phyloP scores from a whole-genome alignment of 2,888 invertebrate genomes.

The Phengaris alcon region DNA sequence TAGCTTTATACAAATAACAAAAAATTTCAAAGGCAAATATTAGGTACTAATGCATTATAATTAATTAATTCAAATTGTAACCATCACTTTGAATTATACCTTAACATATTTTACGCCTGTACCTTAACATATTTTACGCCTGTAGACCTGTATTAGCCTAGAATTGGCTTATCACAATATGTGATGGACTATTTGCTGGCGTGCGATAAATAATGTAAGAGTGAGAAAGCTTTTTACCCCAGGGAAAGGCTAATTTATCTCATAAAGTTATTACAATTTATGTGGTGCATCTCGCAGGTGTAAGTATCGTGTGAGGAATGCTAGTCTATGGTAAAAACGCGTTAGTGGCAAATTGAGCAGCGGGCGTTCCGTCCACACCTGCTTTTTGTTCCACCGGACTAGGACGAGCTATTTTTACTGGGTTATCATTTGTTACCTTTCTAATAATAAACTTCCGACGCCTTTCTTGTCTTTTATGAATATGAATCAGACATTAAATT shows the following conservation, averaged over 20 bases:
- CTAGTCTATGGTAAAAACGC: slow-evolving; percentile 37
- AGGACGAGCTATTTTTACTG: slow-evolving; percentile 14
- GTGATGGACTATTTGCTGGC: neutral
- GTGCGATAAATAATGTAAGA: neutral
- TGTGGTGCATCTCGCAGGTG: slow-evolving; percentile 25
- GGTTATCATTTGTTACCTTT: slow-evolving; percentile 4
- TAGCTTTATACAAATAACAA: too few relatives aligned
- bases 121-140: too few relatives aligned
- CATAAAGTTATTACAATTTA: slow-evolving; percentile 23
- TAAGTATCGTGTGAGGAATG: slow-evolving; percentile 26
- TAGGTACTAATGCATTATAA: too few relatives aligned
- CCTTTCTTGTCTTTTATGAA: neutral
- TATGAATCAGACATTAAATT: too few relatives aligned
- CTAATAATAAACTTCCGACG: neutral
- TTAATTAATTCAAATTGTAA: too few relatives aligned
- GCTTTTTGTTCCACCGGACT: slow-evolving; percentile 33
- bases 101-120: too few relatives aligned
- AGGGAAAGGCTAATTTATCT: slow-evolving; percentile 29
- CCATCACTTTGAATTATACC: too few relatives aligned
- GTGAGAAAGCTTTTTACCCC: slow-evolving; percentile 19
- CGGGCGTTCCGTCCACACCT: slow-evolving; percentile 42
- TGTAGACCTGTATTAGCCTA: too few relatives aligned
- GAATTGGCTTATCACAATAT: neutral
- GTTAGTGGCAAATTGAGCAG: slow-evolving; percentile 42
- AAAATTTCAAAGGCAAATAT: too few relatives aligned